Conservation (phyloP, 2,888 invertebrate species). For the Hylaea fasciaria region DNA sequence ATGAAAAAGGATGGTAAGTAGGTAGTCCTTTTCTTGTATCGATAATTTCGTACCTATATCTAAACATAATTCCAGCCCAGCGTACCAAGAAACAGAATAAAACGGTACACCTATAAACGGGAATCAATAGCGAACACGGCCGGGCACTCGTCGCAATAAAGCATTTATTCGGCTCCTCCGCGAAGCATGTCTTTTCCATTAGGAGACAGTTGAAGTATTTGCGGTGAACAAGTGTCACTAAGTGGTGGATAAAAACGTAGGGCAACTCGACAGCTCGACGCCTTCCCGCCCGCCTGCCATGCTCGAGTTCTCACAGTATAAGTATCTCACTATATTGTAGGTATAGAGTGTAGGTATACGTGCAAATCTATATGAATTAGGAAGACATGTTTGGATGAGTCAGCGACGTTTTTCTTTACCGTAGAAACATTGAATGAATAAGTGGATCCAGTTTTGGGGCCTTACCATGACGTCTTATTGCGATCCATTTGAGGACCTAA, state of each 20-base stretch:
- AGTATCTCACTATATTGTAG: background rate
- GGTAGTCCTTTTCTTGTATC: too few species aligned
- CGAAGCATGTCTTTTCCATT: constrained; percentile 84
- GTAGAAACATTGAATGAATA: too few species aligned
- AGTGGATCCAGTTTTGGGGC: too few species aligned
- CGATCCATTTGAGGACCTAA: too few species aligned
- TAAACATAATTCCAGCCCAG: too few species aligned
- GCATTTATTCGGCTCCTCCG: constrained; percentile 78
- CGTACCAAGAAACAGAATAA: background rate
- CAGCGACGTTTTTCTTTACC: too few species aligned
- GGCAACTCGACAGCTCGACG: constrained; percentile 32
- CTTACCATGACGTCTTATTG: too few species aligned
- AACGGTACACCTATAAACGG: constrained; percentile 41
- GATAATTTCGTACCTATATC: too few species aligned
- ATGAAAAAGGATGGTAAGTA: constrained; percentile 96
- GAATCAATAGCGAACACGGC: constrained; percentile 68
- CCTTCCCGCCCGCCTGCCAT: constrained; percentile 28
- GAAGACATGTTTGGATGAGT: too few species aligned
- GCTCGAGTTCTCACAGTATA: constrained; percentile 33
- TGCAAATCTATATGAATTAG: too few species aligned
- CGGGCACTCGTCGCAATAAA: constrained; percentile 79
- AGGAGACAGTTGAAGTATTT: constrained; percentile 80
- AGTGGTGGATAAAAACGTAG: constrained; percentile 74
- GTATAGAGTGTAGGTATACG: too few species aligned
- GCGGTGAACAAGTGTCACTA: constrained; percentile 76